phyloP scores from a whole-genome alignment of 2,888 invertebrate species.

The Leptothorax acervorum region DNA sequence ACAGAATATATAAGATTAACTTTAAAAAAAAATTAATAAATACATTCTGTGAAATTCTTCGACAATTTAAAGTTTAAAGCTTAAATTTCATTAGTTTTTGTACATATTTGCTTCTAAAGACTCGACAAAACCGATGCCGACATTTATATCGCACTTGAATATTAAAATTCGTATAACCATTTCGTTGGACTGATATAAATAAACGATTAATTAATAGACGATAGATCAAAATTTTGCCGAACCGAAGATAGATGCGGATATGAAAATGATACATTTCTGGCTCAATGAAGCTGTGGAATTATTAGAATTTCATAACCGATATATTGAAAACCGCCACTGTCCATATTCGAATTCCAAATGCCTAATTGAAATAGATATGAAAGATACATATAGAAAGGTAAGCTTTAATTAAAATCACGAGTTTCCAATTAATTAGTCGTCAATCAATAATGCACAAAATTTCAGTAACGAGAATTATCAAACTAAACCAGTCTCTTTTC shows the following conservation, averaged over 20 bases:
- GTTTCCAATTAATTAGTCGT: constrained; percentile 71
- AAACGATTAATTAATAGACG: background rate
- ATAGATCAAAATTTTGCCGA: background rate
- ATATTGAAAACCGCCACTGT: constrained; percentile 33
- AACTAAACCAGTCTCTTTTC: constrained; percentile 44
- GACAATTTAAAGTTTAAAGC: background rate
- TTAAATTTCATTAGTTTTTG: constrained; percentile 6
- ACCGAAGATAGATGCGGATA: background rate
- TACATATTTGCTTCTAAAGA: background rate
- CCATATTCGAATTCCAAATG: constrained; percentile 28
- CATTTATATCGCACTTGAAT: constrained; percentile 1
- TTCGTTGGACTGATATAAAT: background rate
- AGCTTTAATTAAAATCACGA: constrained; percentile 55
- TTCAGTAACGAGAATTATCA: constrained; percentile 51
- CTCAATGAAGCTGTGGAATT: constrained; percentile 21
- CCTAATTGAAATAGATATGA: constrained; percentile 42
- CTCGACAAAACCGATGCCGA: background rate
- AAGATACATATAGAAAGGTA: constrained; percentile 15
- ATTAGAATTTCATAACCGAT: constrained; percentile 45
- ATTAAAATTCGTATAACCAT: constrained; percentile 1
- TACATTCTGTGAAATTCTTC: background rate
- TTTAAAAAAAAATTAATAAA: constrained; percentile 1
- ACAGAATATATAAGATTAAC: background rate
- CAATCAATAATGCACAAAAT: constrained; percentile 62
- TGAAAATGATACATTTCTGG: constrained; percentile 35